Evolutionary conservation across 2,113 vertebrate species (phyloP).

Genomic region (Drymodes brunneopygia): DNA sequence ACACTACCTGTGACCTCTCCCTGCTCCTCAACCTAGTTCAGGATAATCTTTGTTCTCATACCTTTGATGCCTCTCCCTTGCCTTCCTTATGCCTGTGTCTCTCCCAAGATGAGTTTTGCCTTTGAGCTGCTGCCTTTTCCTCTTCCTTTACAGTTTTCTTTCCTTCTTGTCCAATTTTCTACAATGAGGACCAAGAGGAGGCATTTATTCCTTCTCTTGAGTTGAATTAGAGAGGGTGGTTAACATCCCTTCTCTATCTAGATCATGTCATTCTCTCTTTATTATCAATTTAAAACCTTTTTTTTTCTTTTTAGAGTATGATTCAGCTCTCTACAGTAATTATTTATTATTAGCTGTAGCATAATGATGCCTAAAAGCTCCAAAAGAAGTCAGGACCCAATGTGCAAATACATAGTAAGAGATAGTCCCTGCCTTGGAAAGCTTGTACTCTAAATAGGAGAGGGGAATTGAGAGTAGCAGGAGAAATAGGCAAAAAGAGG

Average conservation of each 20-base stretch:
- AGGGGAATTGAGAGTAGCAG: background rate
- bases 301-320: constrained; percentile 22
- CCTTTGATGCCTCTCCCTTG: background rate
- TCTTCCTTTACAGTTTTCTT: constrained; percentile 6
- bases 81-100: background rate
- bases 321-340: constrained; percentile 55
- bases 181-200: background rate
- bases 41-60: background rate
- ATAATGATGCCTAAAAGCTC: constrained; percentile 57
- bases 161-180: constrained; percentile 35
- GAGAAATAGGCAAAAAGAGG: constrained; percentile 23
- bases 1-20: background rate
- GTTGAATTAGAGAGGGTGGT: constrained; percentile 38
- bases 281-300: constrained; percentile 27
- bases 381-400: constrained; percentile 31
- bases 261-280: constrained; percentile 31
- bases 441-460: background rate
- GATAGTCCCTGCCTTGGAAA: background rate
- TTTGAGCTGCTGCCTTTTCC: background rate
- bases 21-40: background rate
- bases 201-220: constrained; percentile 41
- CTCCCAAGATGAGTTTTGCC: background rate
- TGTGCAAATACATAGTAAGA: constrained; percentile 28
- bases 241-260: constrained; percentile 17
- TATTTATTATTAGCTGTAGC: constrained; percentile 60